These are phyloP conservation scores for Eurystomus glaucurus DNA, from an alignment of 2,797 vertebrate species.

Conservation along the genomic window DNA sequence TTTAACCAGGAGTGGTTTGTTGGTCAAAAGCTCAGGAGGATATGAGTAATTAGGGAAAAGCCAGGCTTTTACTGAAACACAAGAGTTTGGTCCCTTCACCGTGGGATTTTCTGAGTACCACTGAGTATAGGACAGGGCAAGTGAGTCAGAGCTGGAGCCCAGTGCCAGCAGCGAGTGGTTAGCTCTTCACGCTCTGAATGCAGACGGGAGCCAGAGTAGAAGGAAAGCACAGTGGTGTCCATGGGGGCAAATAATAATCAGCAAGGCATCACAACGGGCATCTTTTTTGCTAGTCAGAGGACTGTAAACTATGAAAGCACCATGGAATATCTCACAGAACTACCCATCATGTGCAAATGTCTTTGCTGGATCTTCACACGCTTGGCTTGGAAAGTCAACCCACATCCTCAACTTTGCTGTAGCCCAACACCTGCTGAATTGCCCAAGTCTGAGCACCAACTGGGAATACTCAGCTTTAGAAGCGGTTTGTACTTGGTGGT, in stretches of 20 bases:
- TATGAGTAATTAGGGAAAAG: slow-evolving; percentile 29
- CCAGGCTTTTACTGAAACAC: neutral
- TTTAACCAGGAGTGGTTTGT: neutral
- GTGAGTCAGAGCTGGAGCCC: neutral
- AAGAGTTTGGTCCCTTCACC: neutral
- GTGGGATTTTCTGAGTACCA: neutral
- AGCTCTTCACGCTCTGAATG: neutral
- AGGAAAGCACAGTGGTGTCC: neutral
- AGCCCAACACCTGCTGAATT: neutral
- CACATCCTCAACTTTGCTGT: neutral
- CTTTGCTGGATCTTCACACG: neutral
- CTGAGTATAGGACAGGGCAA: neutral
- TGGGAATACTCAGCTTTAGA: neutral
- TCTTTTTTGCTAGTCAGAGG: neutral
- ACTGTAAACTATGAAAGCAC: neutral
- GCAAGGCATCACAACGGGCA: accelerated
- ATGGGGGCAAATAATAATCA: neutral
- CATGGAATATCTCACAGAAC: neutral
- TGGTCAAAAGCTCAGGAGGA: slow-evolving; percentile 22
- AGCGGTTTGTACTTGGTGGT: neutral
- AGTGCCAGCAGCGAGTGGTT: neutral
- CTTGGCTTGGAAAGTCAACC: neutral
- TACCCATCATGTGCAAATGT: neutral
- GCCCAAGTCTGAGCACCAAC: neutral
- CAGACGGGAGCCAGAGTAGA: neutral